phyloP scores from a whole-genome alignment of 2,888 invertebrate species.

The Rhagophthalmus giganteus region DNA sequence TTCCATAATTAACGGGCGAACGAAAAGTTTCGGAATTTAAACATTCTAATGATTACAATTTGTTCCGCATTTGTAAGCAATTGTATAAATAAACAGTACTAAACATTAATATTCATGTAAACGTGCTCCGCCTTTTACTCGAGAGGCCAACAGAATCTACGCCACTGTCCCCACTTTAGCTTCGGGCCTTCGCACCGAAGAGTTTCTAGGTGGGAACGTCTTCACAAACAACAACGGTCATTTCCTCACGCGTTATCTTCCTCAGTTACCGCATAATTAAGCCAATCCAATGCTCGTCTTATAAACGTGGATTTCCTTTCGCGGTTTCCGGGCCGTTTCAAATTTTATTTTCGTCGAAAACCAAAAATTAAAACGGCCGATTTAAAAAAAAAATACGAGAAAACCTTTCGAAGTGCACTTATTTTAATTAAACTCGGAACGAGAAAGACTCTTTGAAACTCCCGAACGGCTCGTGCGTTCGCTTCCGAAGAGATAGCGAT shows the following conservation, averaged over 20 bases:
- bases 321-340: too few species aligned
- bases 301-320: neutral
- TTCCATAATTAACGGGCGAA: too few species aligned
- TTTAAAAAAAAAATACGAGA: too few species aligned
- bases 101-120: slow-evolving; percentile 29
- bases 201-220: slow-evolving; percentile 26
- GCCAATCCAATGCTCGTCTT: slow-evolving; percentile 12
- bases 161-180: slow-evolving; percentile 34
- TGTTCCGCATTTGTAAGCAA: slow-evolving; percentile 31
- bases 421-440: slow-evolving; percentile 16
- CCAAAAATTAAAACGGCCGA: too few species aligned
- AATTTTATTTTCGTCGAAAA: too few species aligned
- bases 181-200: slow-evolving; percentile 23
- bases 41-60: slow-evolving; percentile 24
- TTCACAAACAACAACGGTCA: slow-evolving; percentile 33
- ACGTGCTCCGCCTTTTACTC: slow-evolving; percentile 27
- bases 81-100: slow-evolving; percentile 28
- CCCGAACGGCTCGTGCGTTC: slow-evolving; percentile 9
- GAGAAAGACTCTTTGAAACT: slow-evolving; percentile 11
- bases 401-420: slow-evolving; percentile 13
- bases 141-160: slow-evolving; percentile 33
- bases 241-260: slow-evolving; percentile 25
- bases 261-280: slow-evolving; percentile 27
- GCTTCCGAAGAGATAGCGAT: slow-evolving; percentile 2
- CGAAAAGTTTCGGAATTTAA: too few species aligned